phyloP scores from a whole-genome alignment of 2,113 vertebrate species.

The Porphyrio hochstetteri region DNA sequence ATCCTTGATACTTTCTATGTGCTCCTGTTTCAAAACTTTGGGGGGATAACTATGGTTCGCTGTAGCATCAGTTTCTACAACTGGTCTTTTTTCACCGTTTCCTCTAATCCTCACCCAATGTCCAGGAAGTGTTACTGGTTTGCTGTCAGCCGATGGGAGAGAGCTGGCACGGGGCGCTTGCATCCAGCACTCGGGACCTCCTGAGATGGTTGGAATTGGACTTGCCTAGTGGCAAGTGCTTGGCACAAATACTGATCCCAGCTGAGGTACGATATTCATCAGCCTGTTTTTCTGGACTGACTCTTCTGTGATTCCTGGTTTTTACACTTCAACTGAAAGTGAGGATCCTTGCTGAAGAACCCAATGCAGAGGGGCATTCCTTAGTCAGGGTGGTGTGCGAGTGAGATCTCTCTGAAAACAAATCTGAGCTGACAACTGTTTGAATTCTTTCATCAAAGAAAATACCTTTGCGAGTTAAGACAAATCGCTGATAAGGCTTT shows the following conservation, averaged over 20 bases:
- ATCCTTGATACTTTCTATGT: not conserved
- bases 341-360: not conserved
- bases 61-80: not conserved
- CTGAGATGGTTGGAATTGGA: not conserved
- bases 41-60: not conserved
- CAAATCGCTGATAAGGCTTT: conserved; percentile 39
- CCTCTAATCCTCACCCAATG: not conserved
- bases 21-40: not conserved
- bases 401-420: not conserved
- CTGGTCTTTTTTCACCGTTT: not conserved
- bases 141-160: not conserved
- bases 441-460: conserved; percentile 38
- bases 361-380: not conserved
- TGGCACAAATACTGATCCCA: not conserved
- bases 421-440: not conserved
- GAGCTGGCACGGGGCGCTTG: rapidly evolving
- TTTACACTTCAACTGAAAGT: not conserved
- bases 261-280: no score
- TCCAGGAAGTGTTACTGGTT: not conserved
- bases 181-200: not conserved
- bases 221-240: not conserved
- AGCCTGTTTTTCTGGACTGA: not conserved
- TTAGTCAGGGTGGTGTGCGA: not conserved
- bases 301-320: not conserved
- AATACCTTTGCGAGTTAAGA: conserved; percentile 54